These are phyloP conservation scores for Aptenodytes patagonicus DNA, from an alignment of 2,113 vertebrate species.

Conservation along the genomic window DNA sequence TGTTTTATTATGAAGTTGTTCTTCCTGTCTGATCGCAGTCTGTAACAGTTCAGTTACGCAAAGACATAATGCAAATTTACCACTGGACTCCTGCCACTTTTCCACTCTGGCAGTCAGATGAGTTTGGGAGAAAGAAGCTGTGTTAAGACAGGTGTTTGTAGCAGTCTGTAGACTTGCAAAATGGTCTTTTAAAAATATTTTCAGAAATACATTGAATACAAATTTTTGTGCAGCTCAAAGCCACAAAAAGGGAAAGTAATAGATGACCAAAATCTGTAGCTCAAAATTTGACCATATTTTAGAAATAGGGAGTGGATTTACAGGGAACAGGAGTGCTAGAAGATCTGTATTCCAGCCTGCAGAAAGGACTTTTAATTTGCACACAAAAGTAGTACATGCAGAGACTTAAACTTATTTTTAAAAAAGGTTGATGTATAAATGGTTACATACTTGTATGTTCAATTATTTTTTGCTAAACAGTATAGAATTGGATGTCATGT, in stretches of 20 bases:
- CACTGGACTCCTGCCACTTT: slow-evolving; percentile 41
- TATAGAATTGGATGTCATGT: background rate
- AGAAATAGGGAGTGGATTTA: background rate
- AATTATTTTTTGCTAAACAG: background rate
- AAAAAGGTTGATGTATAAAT: background rate
- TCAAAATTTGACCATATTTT: background rate
- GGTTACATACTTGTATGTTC: background rate
- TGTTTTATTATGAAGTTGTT: slow-evolving; percentile 3
- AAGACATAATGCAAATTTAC: background rate
- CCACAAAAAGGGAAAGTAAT: background rate
- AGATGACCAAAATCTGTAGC: background rate
- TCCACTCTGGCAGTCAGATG: slow-evolving; percentile 10
- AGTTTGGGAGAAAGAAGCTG: background rate
- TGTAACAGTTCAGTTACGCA: background rate
- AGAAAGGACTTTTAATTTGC: background rate
- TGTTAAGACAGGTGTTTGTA: slow-evolving; percentile 29
- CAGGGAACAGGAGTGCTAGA: background rate
- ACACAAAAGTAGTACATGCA: background rate
- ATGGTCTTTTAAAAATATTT: background rate
- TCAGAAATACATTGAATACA: background rate
- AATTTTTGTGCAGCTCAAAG: background rate
- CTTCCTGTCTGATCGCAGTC: background rate
- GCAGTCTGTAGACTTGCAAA: background rate
- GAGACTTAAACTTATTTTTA: background rate
- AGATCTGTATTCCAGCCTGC: background rate